These are phyloP conservation scores for Megalops cyprinoides DNA, from an alignment of 2,797 vertebrate species.

Conservation along the genomic window DNA sequence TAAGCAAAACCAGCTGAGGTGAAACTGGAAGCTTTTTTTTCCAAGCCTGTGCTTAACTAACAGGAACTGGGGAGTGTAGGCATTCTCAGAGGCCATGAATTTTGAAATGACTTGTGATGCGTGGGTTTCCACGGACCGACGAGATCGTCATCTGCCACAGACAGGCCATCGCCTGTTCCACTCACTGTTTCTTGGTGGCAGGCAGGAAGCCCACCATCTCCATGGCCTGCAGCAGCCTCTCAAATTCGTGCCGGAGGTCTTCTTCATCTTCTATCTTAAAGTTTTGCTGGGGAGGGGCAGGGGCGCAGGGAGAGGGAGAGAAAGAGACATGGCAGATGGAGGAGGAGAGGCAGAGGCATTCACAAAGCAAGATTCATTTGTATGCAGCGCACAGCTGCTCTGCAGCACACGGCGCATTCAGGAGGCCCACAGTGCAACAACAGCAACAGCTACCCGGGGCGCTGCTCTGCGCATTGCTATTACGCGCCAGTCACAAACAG, in stretches of 20 bases:
- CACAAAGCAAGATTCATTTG: slow-evolving; percentile 58
- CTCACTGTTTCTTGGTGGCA: slow-evolving; percentile 94
- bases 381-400: slow-evolving; percentile 56
- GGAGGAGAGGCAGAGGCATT: not conserved
- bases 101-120: not conserved
- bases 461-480: not conserved
- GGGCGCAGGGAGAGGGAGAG: not conserved
- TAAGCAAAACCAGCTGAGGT: too few species aligned
- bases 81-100: not conserved
- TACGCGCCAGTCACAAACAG: too few species aligned
- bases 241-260: slow-evolving; percentile 93
- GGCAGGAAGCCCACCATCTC: slow-evolving; percentile 99
- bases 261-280: slow-evolving; percentile 97
- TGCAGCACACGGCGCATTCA: not conserved
- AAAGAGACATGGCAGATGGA: not conserved
- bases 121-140: not conserved
- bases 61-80: not conserved
- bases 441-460: not conserved
- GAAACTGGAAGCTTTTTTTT: not conserved
- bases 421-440: not conserved
- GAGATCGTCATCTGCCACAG: not conserved
- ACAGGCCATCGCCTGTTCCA: slow-evolving; percentile 18
- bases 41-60: not conserved
- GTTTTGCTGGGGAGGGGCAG: slow-evolving; percentile 78
- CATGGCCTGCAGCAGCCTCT: slow-evolving; percentile 98